phyloP scores from a whole-genome alignment of 1,140 invertebrate genomes.

The Mya arenaria region DNA sequence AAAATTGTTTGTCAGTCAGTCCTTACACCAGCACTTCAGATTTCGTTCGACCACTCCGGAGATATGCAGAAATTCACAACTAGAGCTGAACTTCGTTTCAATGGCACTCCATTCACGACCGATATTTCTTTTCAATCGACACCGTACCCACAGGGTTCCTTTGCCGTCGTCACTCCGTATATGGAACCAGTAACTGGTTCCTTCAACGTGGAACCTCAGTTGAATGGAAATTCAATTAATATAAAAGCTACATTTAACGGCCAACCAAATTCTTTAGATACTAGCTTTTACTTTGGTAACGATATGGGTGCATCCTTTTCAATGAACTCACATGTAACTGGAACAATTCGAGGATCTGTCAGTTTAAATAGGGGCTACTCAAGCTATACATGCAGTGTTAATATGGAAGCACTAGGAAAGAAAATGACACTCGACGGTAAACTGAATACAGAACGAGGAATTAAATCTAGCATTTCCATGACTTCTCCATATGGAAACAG shows the following conservation, averaged over 20 bases:
- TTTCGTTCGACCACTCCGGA: not conserved
- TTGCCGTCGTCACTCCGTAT: not conserved
- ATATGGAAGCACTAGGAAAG: too few species aligned
- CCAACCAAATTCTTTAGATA: not conserved
- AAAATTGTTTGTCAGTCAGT: conserved; percentile 9
- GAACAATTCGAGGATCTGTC: too few species aligned
- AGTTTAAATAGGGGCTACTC: too few species aligned
- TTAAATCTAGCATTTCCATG: not conserved
- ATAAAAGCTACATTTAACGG: not conserved
- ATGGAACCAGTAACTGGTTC: not conserved
- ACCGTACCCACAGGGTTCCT: not conserved
- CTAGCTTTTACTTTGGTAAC: not conserved
- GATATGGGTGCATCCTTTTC: not conserved
- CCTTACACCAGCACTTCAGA: conserved; percentile 4
- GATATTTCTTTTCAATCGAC: not conserved
- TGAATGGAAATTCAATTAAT: not conserved
- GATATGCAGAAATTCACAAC: not conserved
- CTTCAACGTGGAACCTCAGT: not conserved
- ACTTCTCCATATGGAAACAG: not conserved
- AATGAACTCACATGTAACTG: too few species aligned
- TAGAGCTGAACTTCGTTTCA: conserved; percentile 1
- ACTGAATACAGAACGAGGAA: not conserved
- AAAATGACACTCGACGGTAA: too few species aligned
- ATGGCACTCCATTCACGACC: not conserved
- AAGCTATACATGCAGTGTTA: too few species aligned